A percentile compares a stretch with the other conserved stretches of the same genome.
Evolutionary conservation across 2,888 invertebrate species (phyloP).

Genomic region (Troides helena): DNA sequence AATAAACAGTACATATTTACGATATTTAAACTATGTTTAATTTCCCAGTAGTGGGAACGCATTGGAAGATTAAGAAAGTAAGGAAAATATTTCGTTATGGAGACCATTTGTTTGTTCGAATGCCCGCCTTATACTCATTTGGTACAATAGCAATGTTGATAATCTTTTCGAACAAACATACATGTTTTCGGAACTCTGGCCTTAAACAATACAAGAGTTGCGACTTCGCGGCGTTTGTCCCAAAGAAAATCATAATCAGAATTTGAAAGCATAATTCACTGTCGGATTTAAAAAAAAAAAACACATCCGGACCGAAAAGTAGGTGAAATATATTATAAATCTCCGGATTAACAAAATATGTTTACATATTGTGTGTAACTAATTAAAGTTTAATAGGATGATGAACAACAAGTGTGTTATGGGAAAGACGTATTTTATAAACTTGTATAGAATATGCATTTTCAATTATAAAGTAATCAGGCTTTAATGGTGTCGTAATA

Average conservation of each 20-base stretch:
- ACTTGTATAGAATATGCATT: no score
- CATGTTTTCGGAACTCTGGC: constrained; percentile 60
- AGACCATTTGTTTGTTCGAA: constrained; percentile 33
- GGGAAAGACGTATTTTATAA: no score
- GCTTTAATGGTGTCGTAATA: neutral
- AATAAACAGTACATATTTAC: no score
- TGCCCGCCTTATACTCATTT: constrained; percentile 24
- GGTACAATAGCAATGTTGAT: constrained; percentile 44
- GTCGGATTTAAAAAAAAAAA: no score
- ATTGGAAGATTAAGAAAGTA: constrained; percentile 45
- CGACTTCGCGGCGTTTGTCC: constrained; percentile 36
- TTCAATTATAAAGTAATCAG: neutral
- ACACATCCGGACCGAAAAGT: no score
- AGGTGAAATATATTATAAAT: no score
- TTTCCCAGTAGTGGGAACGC: constrained; percentile 19
- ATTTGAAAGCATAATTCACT: neutral
- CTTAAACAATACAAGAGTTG: constrained; percentile 44
- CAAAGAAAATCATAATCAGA: neutral
- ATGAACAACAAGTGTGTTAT: no score
- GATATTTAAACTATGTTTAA: constrained; percentile 5
- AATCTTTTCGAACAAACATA: constrained; percentile 59
- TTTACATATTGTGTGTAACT: no score
- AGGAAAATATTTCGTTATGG: constrained; percentile 41
- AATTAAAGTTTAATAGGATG: no score
- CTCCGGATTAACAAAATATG: no score